These are phyloP conservation scores for Melieria crassipennis DNA, from an alignment of 2,888 invertebrate genomes.

Conservation along the genomic window DNA sequence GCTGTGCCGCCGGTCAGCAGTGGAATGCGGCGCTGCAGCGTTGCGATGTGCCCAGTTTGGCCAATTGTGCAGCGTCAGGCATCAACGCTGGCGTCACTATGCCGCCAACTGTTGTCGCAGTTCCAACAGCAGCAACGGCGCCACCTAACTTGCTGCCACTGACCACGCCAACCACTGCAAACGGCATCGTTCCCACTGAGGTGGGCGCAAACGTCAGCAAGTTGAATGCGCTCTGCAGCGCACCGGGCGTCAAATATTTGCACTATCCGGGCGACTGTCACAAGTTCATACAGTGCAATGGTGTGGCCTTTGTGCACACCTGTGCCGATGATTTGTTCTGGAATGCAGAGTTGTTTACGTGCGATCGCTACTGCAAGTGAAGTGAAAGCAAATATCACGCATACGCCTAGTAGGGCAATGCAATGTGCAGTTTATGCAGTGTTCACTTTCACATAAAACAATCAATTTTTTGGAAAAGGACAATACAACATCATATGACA, in stretches of 20 bases:
- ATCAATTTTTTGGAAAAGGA: too few relatives aligned
- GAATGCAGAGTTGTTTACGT: conserved; percentile 44
- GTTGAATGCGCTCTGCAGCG: conserved; percentile 33
- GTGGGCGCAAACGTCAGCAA: neutral
- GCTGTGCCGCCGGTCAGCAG: conserved; percentile 48
- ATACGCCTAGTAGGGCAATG: too few relatives aligned
- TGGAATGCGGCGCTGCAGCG: conserved; percentile 48
- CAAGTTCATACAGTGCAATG: conserved; percentile 57
- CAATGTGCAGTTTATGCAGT: too few relatives aligned
- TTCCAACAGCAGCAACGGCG: conserved; percentile 40
- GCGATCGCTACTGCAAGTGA: conserved; percentile 43
- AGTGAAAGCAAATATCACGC: too few relatives aligned
- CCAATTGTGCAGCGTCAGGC: conserved; percentile 42
- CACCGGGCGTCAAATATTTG: conserved; percentile 39
- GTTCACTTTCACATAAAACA: too few relatives aligned
- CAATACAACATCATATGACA: too few relatives aligned
- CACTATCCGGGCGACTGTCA: conserved; percentile 55
- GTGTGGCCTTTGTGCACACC: conserved; percentile 41
- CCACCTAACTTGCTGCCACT: conserved; percentile 22
- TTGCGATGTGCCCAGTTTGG: conserved; percentile 51
- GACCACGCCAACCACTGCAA: conserved; percentile 7
- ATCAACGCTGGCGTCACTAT: neutral
- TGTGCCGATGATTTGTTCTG: conserved; percentile 53
- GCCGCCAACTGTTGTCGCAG: conserved; percentile 14
- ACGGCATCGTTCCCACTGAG: neutral